Base-by-base conservation (phyloP, 2,113 vertebrate species). In the Zingel zingel region DNA sequence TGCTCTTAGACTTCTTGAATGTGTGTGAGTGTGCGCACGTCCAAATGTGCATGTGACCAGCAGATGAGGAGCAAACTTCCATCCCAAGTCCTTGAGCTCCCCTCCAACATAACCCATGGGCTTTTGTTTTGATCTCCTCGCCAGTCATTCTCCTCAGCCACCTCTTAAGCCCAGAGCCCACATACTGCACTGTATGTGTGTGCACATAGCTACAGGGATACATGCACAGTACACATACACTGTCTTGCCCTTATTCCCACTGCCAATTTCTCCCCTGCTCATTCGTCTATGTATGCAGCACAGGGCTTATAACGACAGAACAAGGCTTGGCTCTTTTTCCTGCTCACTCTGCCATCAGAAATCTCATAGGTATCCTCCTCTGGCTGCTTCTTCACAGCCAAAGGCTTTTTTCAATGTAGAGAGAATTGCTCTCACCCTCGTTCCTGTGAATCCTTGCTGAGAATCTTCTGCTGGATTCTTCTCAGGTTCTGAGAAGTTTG, bases 61-160 rank as follows among this genome's bases (percentile, higher is more conserved):
- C 64, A 62, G 79, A 77, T 85, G 89, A 83, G 72, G 62, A 83
- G 78, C 59, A 81, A 72, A 87, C 74, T 77, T 91, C 84, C 64
- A 79, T 86, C 69, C 85, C 68, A 51, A 71, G 79, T 89, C 80
- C 79, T 83, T 82, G 86, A 94, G 86, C 84, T 89, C 59, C 90
- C 80, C 81, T 92, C 89, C 83, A 92, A 93, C 86, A 84, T 92
- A 77, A 89, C 93, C 91, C 86, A 75, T 72, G 86, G 93, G 91
- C 76, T 92, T 43, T 92, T 85, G 89, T 88, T 93, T 93, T 93
- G 90, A 94, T 94, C 90, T 82, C 86, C 63, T 71, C 48, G 85
- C 90, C 90, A 90, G 76, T 84, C 75, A 63, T 84, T 87, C 61
- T 86, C 85, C 88, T 86, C 84, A 79, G 81, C 74, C 86, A 84